Conservation (phyloP, 2,888 invertebrate genomes). For the Cepaea hortensis region DNA sequence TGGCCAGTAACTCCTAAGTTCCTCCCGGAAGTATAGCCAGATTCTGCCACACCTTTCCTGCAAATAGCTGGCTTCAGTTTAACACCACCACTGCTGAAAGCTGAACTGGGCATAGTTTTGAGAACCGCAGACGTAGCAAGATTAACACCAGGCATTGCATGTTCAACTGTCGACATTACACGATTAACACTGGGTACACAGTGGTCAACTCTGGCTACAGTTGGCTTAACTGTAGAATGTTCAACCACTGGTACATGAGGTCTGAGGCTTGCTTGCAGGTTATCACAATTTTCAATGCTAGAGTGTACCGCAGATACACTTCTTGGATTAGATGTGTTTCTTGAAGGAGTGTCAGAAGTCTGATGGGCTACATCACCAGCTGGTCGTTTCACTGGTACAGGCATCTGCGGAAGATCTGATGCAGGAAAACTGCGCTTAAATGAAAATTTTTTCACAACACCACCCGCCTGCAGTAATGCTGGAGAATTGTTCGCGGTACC, state of each 20-base stretch:
- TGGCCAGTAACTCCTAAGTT: not conserved
- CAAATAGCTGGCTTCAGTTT: no score
- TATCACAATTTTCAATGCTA: no score
- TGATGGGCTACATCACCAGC: not conserved
- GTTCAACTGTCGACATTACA: not conserved
- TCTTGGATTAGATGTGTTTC: not conserved
- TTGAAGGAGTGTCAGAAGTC: not conserved
- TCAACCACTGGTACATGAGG: not conserved
- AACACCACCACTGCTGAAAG: not conserved
- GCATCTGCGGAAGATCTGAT: not conserved
- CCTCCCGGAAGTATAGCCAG: not conserved
- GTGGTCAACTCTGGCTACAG: not conserved
- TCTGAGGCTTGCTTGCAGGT: not conserved
- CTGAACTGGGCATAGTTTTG: not conserved
- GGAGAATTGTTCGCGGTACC: not conserved
- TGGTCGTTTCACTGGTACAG: not conserved
- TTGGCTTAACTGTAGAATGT: not conserved
- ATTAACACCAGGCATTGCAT: not conserved
- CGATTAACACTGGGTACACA: not conserved
- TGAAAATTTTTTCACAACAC: slow-evolving; percentile 8
- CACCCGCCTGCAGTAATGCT: not conserved
- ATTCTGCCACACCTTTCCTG: not conserved
- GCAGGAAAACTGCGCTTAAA: slow-evolving; percentile 21
- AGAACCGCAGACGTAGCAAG: not conserved
- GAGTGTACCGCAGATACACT: not conserved